Evolutionary conservation across 2,113 vertebrate genomes (phyloP).

Genomic region (Trogon surrucura): DNA sequence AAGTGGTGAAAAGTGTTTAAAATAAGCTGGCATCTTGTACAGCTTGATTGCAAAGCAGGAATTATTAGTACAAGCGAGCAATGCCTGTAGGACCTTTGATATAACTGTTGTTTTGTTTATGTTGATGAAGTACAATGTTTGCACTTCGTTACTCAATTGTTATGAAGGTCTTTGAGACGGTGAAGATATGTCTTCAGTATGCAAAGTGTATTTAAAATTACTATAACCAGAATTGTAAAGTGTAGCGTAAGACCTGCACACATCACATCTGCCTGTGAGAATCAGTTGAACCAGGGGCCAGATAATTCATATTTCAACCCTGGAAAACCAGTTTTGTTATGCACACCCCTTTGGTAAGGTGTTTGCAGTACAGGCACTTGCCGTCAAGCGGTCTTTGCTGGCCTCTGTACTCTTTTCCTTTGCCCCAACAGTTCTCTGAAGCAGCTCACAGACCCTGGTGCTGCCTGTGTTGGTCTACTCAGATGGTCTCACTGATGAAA

Average conservation of each 20-base stretch:
- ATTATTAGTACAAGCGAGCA: slow-evolving; percentile 11
- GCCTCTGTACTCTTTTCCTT: not conserved
- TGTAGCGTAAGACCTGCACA: not conserved
- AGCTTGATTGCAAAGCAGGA: slow-evolving; percentile 22
- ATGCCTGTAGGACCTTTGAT: slow-evolving; percentile 13
- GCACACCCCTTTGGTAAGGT: not conserved
- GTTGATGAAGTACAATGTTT: slow-evolving; percentile 1
- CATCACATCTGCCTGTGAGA: not conserved
- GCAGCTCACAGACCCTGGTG: not conserved
- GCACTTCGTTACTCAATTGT: not conserved
- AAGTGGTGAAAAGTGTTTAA: slow-evolving; percentile 16
- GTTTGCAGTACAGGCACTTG: not conserved
- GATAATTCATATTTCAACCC: not conserved
- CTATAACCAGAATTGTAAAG: not conserved
- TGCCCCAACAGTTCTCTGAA: not conserved
- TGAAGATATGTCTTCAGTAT: not conserved
- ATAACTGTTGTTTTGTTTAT: slow-evolving; percentile 20
- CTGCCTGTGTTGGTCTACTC: not conserved
- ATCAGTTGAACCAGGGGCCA: not conserved
- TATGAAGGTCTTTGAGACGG: not conserved
- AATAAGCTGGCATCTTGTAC: slow-evolving; percentile 9
- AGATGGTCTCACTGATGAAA: not conserved
- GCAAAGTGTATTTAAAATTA: not conserved
- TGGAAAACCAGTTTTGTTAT: not conserved
- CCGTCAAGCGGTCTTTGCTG: not conserved